Evolutionary conservation across 2,888 invertebrate genomes (phyloP).

Genomic region (Acanthoscelides obtectus): DNA sequence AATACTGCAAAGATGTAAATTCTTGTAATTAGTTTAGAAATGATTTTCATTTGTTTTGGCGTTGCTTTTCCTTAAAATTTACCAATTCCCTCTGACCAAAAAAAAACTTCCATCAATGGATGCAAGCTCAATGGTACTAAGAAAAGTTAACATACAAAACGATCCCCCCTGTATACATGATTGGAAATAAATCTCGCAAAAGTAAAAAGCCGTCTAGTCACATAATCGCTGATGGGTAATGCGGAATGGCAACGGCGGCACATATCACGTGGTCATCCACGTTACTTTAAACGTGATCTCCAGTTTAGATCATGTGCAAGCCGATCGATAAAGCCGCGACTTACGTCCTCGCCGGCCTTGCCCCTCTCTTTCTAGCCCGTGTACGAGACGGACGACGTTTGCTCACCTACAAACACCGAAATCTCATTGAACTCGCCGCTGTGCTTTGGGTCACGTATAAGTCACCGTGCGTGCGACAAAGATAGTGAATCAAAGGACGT

Average conservation of each 20-base stretch:
- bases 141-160: background rate
- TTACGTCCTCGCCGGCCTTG: slow-evolving; percentile 18
- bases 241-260: slow-evolving; percentile 16
- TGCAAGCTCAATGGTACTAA: too few relatives aligned
- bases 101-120: too few relatives aligned
- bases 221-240: slow-evolving; percentile 21
- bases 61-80: too few relatives aligned
- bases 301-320: slow-evolving; percentile 34
- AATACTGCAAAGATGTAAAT: too few relatives aligned
- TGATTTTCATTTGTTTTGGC: too few relatives aligned
- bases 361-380: background rate
- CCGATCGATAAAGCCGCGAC: slow-evolving; percentile 24
- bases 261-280: slow-evolving; percentile 47
- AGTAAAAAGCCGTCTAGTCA: slow-evolving; percentile 20
- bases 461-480: slow-evolving; percentile 14
- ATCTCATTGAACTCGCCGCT: slow-evolving; percentile 2
- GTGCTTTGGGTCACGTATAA: slow-evolving; percentile 26
- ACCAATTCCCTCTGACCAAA: too few relatives aligned
- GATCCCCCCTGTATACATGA: background rate
- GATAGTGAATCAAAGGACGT: slow-evolving; percentile 14
- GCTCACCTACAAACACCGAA: background rate
- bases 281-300: slow-evolving; percentile 45
- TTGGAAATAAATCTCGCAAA: slow-evolving; percentile 9
- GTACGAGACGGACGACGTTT: background rate
- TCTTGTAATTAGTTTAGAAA: too few relatives aligned